Evolutionary conservation across 2,113 vertebrate species (phyloP).

Genomic region (Otocyon megalotis): DNA sequence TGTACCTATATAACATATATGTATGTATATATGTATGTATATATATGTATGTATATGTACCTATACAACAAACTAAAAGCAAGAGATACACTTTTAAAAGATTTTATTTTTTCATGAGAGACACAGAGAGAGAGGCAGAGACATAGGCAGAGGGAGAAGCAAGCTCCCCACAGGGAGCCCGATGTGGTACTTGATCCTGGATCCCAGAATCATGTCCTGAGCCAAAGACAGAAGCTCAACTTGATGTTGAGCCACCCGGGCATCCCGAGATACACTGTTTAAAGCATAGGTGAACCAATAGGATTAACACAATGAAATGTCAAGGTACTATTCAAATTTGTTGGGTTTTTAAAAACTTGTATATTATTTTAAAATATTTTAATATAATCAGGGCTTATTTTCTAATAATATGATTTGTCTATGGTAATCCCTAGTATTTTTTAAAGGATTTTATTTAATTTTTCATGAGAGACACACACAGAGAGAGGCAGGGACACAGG

Average conservation of each 20-base stretch:
- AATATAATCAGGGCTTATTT: not conserved
- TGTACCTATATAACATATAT: too few relatives aligned
- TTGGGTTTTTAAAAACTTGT: not conserved
- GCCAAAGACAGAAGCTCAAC: too few relatives aligned
- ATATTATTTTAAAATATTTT: not conserved
- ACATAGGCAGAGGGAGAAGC: too few relatives aligned
- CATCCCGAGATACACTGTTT: not conserved
- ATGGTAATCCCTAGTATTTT: not conserved
- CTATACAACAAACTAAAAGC: not conserved
- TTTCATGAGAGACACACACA: too few relatives aligned
- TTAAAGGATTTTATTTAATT: too few relatives aligned
- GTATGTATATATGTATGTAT: constrained; percentile 54
- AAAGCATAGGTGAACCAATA: not conserved
- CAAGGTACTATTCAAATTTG: not conserved
- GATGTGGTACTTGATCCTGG: too few relatives aligned
- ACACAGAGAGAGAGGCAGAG: too few relatives aligned
- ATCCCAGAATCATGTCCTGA: too few relatives aligned
- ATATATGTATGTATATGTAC: not conserved
- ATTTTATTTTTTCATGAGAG: too few relatives aligned
- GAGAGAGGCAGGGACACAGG: too few relatives aligned
- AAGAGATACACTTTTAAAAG: not conserved
- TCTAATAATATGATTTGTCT: not conserved
- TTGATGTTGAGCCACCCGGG: too few relatives aligned
- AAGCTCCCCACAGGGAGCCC: too few relatives aligned
- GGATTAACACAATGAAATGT: not conserved